Evolutionary conservation across 2,797 vertebrate genomes (phyloP), one percentile per base, ranked within the genome.

Genomic region (Eurystomus glaucurus): DNA sequence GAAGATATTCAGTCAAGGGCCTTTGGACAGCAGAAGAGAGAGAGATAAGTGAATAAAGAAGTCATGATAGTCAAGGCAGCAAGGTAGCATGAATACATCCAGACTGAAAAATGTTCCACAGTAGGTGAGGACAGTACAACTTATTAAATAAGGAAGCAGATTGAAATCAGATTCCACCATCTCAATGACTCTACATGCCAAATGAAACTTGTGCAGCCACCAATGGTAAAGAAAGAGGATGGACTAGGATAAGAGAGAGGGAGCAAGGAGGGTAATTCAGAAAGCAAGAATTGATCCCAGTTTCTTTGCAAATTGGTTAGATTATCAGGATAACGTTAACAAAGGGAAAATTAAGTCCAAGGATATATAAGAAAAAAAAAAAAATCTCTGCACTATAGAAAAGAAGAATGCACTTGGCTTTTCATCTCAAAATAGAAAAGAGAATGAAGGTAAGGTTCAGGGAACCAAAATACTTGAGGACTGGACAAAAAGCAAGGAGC

Each of bases 111-210:
- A 85, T 58, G 19, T 77, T 80, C 43, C 83, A 37, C 61, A 28
- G 60, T 35, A 45, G 22, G 43, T 33, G 68, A 94, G 48, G n/a
- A 71, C 57, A 72, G 37, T 61, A 72, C 77, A 35, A 72, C n/a
- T 94, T 94, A 94, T 92, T 95, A 0, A 93, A 96, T 92, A 95
- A 92, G 88, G 90, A 97, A 95, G 85, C 46, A 88, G 79, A 77
- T 54, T 87, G 55, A 91, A 95, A 89, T 90, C 66, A 80, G 78
- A 90, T 88, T 94, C 79, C 52, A 78, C 70, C 82, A 52, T 89
- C 84, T 81, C 88, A 85, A 4, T 62, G 72, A 72, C 37, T 65
- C 78, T 48, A 10, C 31, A 55, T 70, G 58, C 72, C 79, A 93
- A 90, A 65, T 21, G 17, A 96, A 93, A 94, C 81, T 82, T 69